Evolutionary conservation across 2,797 vertebrate species (phyloP), one percentile per base, ranked within the genome.

Genomic region (Dendrocincla fuliginosa): DNA sequence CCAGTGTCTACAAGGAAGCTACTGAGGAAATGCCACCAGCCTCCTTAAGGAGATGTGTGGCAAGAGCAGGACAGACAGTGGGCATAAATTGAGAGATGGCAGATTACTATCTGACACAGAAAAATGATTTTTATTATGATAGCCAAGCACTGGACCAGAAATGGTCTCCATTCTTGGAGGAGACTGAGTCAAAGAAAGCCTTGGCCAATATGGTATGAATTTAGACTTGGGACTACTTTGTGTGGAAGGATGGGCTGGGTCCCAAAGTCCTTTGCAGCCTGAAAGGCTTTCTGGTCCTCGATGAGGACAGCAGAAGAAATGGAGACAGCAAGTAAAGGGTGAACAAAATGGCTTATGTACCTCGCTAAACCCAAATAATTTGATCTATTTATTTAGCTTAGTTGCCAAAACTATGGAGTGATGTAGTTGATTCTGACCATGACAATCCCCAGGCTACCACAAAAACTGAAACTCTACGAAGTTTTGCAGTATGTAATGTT

Each of bases 371-470:
- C 32, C 33, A 60, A 56, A 78, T 6, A 42, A 10, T 50, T 68
- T 67, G 19, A 78, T 91, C 61, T 94, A 85, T 95, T 96, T 94
- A 39, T 96, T 97, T 96, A 76, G 70, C 84, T 84, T 95, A 60
- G 90, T 89, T 95, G 93, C 88, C 35, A 35, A 83, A 94, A 76
- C 60, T 85, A 60, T 35, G 22, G 65, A 44, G 71, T 61, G 87
- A 92, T 37, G 68, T 78, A 81, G 77, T 55, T 87, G 90, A 65
- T 84, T 94, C 73, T 88, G 93, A 95, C 87, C 82, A 73, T 0
- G 3, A 60, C 79, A 81, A 65, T 96, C 82, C 89, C 93, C 65
- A 93, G 76, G 57, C 82, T 89, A 60, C 69, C 61, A 78, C 82
- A 89, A 92, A 95, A 96, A 69, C 6, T 75, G 69, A 42, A 95